Evolutionary conservation across 2,888 invertebrate species (phyloP).

Genomic region (Nomada fabriciana): DNA sequence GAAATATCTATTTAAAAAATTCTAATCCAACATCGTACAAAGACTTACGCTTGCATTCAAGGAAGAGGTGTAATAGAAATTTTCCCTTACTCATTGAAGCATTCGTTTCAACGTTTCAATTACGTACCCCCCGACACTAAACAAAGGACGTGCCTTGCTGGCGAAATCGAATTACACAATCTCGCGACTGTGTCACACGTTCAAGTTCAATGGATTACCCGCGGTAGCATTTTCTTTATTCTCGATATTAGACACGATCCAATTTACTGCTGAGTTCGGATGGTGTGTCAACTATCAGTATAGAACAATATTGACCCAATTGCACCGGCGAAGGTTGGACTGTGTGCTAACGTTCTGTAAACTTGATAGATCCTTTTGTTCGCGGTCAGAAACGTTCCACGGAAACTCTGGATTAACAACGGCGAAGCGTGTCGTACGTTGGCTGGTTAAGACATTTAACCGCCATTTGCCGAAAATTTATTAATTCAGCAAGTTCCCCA

Average conservation of each 20-base stretch:
- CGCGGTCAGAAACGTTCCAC: conserved; percentile 29
- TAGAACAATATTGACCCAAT: conserved; percentile 62
- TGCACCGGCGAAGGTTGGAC: conserved; percentile 37
- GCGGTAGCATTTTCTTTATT: conserved; percentile 21
- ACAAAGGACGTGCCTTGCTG: neutral
- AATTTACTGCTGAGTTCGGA: conserved; percentile 33
- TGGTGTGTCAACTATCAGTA: conserved; percentile 40
- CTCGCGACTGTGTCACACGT: neutral
- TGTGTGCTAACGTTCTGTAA: conserved; percentile 39
- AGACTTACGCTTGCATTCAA: too few species aligned
- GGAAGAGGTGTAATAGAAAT: too few species aligned
- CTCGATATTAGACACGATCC: conserved; percentile 41
- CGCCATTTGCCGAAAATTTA: too few species aligned
- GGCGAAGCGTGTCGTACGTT: conserved; percentile 29
- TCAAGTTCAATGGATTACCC: neutral
- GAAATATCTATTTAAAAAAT: too few species aligned
- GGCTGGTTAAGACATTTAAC: neutral
- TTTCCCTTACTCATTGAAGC: too few species aligned
- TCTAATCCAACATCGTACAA: too few species aligned
- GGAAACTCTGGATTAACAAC: conserved; percentile 58
- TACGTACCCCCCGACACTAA: neutral
- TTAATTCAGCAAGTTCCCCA: too few species aligned
- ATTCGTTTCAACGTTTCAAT: neutral
- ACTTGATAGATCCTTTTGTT: conserved; percentile 44
- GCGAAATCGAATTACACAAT: conserved; percentile 28